These are phyloP conservation scores for Penaeus vannamei DNA, from an alignment of 1,140 invertebrate genomes.

Conservation along the genomic window DNA sequence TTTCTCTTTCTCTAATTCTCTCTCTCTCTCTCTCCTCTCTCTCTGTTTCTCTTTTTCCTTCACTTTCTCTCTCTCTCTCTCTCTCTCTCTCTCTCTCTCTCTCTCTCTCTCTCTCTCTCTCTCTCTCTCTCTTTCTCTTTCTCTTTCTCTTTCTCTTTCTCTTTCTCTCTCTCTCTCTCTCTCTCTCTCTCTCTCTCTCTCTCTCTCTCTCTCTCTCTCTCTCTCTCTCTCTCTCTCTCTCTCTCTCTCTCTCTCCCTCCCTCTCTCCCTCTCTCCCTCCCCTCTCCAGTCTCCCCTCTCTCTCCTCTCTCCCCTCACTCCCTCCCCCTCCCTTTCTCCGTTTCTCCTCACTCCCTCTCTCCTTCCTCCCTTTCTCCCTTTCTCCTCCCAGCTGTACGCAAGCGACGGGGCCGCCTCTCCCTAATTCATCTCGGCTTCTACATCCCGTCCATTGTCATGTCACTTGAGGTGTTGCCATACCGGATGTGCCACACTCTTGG, in stretches of 20 bases:
- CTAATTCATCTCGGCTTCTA: no score
- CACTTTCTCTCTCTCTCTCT: no score
- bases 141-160: not conserved
- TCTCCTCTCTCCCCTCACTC: not conserved
- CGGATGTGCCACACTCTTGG: no score
- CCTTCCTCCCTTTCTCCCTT: not conserved
- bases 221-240: not conserved
- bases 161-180: not conserved
- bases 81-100: no score
- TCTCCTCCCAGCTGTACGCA: no score
- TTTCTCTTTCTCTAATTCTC: not conserved
- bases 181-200: constrained; percentile 20
- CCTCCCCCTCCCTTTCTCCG: not conserved
- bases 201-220: constrained; percentile 14
- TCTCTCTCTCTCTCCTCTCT: no score
- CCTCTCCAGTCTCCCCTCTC: not conserved
- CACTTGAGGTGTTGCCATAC: no score
- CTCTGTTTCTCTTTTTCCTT: no score
- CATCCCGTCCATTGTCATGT: no score
- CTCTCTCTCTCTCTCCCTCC: not conserved
- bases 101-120: no score
- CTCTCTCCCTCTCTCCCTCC: not conserved
- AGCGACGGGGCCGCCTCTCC: no score
- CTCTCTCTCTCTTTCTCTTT: not conserved
- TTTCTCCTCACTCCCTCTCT: not conserved